Conservation (phyloP, 2,113 vertebrate genomes). For the Siniperca chuatsi region DNA sequence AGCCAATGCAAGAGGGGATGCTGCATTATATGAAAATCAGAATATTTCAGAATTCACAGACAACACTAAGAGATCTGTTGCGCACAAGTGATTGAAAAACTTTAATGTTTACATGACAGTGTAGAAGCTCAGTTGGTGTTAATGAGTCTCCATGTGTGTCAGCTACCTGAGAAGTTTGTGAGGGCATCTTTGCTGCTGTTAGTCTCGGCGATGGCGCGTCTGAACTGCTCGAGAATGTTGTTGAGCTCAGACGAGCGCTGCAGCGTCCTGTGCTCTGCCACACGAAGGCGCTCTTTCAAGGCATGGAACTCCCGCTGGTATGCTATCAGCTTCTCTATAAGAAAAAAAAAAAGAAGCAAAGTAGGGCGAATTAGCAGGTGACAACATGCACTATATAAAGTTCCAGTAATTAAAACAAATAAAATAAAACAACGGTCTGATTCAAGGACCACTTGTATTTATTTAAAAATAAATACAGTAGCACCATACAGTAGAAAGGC, state of each 20-base stretch:
- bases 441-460: neutral
- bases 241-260: constrained; percentile 97
- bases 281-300: constrained; percentile 95
- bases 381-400: neutral
- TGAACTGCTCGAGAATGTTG: constrained; percentile 93
- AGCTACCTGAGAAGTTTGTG: constrained; percentile 91
- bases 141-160: neutral
- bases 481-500: neutral
- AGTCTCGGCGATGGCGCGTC: constrained; percentile 91
- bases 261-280: constrained; percentile 94
- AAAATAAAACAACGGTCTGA: neutral
- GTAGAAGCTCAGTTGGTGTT: neutral
- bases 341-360: neutral
- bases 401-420: too few species aligned
- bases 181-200: constrained; percentile 92
- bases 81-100: neutral
- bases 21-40: too few species aligned
- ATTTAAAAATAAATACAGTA: neutral
- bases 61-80: neutral
- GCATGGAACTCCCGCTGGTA: constrained; percentile 98
- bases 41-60: too few species aligned
- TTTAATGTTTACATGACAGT: neutral
- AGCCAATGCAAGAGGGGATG: neutral
- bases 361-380: neutral
- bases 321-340: constrained; percentile 92